Percentiles rank a stretch among this genome's conserved stretches.
Conservation (phyloP, 2,888 invertebrate species). For the Matsumyia berberina region DNA sequence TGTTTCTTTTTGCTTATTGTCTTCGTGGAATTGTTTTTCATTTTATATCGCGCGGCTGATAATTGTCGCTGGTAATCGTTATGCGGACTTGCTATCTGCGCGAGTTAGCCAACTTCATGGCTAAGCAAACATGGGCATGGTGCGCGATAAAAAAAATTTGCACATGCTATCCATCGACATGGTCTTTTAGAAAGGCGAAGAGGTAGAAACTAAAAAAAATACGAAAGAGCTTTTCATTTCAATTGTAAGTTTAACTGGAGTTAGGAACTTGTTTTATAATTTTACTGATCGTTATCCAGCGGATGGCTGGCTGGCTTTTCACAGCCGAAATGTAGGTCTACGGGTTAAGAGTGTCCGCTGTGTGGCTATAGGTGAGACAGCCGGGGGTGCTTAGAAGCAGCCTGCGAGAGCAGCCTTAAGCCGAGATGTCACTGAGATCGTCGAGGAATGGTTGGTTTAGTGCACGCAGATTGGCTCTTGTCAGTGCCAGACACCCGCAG, state of each 20-base stretch:
- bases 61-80: constrained; percentile 56
- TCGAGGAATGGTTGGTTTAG: too few relatives aligned
- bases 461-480: too few relatives aligned
- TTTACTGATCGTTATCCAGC: constrained; percentile 43
- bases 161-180: constrained; percentile 44
- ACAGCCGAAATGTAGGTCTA: constrained; percentile 61
- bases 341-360: constrained; percentile 52
- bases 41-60: constrained; percentile 42
- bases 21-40: constrained; percentile 34
- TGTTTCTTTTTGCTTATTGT: constrained; percentile 15
- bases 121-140: constrained; percentile 52
- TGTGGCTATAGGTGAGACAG: constrained; percentile 21
- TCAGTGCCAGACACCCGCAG: too few relatives aligned
- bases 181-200: constrained; percentile 52
- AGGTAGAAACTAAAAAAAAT: constrained; percentile 2
- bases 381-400: too few relatives aligned
- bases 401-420: too few relatives aligned
- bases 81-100: constrained; percentile 41
- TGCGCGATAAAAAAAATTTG: constrained; percentile 45
- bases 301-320: constrained; percentile 24
- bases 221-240: constrained; percentile 64
- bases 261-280: constrained; percentile 56
- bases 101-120: constrained; percentile 55
- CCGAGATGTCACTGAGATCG: too few relatives aligned
- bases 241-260: constrained; percentile 20